These are phyloP conservation scores for Machimus atricapillus DNA, from an alignment of 2,888 invertebrate species.

Conservation along the genomic window DNA sequence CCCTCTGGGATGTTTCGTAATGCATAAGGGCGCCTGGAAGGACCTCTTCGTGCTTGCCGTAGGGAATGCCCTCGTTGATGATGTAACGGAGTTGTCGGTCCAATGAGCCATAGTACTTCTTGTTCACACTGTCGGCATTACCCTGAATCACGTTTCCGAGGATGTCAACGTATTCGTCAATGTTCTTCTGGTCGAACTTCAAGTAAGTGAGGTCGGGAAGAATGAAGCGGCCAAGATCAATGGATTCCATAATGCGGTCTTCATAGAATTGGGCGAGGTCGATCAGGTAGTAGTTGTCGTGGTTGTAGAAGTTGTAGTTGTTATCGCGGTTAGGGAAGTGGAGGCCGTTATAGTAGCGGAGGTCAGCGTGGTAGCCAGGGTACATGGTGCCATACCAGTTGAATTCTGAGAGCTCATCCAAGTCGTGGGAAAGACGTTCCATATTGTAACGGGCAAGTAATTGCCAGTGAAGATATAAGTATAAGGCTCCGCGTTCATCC, in stretches of 20 bases:
- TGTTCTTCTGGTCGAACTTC: conserved; percentile 49
- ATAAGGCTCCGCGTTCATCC: conserved; percentile 62
- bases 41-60: conserved; percentile 53
- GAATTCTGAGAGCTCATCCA: conserved; percentile 71
- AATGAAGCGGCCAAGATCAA: conserved; percentile 67
- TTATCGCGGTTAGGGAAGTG: conserved; percentile 72
- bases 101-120: conserved; percentile 66
- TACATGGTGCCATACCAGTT: conserved; percentile 67
- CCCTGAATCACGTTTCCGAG: conserved; percentile 68
- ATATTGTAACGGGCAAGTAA: conserved; percentile 64
- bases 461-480: conserved; percentile 63
- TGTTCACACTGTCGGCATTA: conserved; percentile 64
- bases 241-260: conserved; percentile 67
- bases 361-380: conserved; percentile 70
- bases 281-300: conserved; percentile 54
- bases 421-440: conserved; percentile 72
- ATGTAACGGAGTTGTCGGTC: conserved; percentile 65
- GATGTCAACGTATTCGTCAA: conserved; percentile 57
- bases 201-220: conserved; percentile 55
- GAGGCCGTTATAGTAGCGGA: conserved; percentile 71
- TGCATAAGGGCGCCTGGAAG: conserved; percentile 66
- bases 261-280: conserved; percentile 65
- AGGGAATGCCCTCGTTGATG: conserved; percentile 62
- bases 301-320: conserved; percentile 63
- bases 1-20: conserved; percentile 73